phyloP scores from a whole-genome alignment of 2,113 vertebrate species.

The Myxocyprinus asiaticus region DNA sequence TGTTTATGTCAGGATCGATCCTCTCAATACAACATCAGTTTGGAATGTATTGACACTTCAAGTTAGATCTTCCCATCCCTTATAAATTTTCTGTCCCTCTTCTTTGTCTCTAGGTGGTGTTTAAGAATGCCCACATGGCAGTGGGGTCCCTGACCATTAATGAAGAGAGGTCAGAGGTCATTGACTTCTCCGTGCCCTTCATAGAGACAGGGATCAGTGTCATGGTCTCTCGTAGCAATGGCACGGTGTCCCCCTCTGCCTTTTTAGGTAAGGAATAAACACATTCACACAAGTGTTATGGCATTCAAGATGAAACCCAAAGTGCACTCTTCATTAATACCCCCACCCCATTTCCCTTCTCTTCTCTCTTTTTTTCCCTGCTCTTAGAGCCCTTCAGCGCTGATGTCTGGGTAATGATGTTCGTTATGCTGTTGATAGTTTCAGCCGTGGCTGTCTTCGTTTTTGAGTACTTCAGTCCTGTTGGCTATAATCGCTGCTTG shows the following conservation, averaged over 20 bases:
- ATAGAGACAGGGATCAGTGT: constrained; percentile 98
- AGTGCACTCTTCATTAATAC: constrained; percentile 19
- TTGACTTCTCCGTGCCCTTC: constrained; percentile 98
- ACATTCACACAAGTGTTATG: constrained; percentile 38
- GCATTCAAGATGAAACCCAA: constrained; percentile 42
- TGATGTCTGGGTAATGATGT: constrained; percentile 99
- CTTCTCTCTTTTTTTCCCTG: constrained; percentile 33
- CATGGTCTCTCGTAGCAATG: constrained; percentile 99
- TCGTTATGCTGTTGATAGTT: constrained; percentile 97
- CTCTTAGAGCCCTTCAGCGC: constrained; percentile 95
- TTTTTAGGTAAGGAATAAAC: constrained; percentile 84
- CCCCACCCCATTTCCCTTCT: background rate
- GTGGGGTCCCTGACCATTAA: constrained; percentile 98
- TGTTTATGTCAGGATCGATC: too few species aligned
- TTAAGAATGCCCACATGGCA: constrained; percentile 97
- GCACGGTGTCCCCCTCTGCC: constrained; percentile 97
- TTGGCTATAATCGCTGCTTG: constrained; percentile 98
- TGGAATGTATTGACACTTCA: too few species aligned
- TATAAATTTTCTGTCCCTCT: background rate
- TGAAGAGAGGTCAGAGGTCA: constrained; percentile 95
- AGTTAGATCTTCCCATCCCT: too few species aligned
- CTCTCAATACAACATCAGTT: too few species aligned
- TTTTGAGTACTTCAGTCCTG: constrained; percentile 98
- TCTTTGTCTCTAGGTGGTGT: constrained; percentile 81
- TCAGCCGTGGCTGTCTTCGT: constrained; percentile 95